These are phyloP conservation scores for Caerostris darwini DNA, from an alignment of 1,140 invertebrate genomes.

Conservation along the genomic window DNA sequence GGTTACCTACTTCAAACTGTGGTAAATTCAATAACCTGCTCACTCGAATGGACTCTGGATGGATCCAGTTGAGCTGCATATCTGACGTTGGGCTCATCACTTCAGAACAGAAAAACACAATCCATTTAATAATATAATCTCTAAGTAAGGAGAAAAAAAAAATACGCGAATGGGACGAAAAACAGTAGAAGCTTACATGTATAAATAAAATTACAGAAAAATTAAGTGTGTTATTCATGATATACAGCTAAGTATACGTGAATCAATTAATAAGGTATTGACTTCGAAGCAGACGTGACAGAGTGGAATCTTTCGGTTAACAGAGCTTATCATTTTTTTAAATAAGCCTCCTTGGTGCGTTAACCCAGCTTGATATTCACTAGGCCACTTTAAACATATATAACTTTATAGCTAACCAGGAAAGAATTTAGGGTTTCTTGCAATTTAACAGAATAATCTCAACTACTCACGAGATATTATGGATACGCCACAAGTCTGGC, in stretches of 20 bases:
- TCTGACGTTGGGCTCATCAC: conserved; percentile 53
- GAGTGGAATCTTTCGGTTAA: no score
- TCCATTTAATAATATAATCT: background rate
- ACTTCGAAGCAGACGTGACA: no score
- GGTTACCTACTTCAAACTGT: conserved; percentile 42
- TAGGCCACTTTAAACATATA: no score
- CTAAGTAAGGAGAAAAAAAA: background rate
- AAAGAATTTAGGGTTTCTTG: no score
- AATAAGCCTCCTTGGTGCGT: no score
- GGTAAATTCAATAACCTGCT: conserved; percentile 26
- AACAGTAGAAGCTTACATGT: background rate
- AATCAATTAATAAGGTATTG: background rate
- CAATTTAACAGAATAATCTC: no score
- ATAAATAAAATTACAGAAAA: background rate
- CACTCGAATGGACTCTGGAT: background rate
- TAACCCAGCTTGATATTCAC: no score
- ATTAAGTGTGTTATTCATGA: background rate
- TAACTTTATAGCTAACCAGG: no score
- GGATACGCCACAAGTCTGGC: conserved; percentile 52
- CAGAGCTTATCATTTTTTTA: no score
- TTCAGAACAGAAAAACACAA: background rate
- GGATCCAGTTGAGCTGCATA: background rate
- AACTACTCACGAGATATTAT: conserved; percentile 59
- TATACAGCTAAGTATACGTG: background rate
- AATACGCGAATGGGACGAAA: background rate